These are phyloP conservation scores for Ormyrus rosae DNA, from an alignment of 2,888 invertebrate genomes.

Conservation along the genomic window DNA sequence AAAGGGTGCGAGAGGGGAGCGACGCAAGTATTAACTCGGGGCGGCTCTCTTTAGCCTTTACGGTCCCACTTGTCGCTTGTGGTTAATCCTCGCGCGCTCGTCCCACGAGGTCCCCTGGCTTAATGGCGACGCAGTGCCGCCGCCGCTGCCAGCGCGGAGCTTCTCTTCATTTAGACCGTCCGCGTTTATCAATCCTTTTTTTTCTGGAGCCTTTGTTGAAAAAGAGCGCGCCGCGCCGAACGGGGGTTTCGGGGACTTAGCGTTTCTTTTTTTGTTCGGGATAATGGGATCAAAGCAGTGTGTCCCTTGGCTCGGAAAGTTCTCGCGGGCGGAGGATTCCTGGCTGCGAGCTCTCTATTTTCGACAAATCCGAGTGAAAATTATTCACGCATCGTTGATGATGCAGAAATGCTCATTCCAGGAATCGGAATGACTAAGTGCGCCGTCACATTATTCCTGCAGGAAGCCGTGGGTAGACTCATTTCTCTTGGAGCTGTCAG, in stretches of 20 bases:
- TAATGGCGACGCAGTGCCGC: background rate
- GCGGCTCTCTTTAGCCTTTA: constrained; percentile 68
- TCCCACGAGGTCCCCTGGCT: constrained; percentile 25
- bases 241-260: no score
- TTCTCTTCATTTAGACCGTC: background rate
- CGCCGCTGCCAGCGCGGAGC: background rate
- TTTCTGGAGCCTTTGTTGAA: no score
- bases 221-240: no score
- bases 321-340: background rate
- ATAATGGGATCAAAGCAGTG: no score
- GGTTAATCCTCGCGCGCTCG: constrained; percentile 61
- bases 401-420: constrained; percentile 49
- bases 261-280: no score
- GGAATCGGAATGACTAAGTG: constrained; percentile 53
- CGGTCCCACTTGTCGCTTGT: constrained; percentile 67
- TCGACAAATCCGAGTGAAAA: constrained; percentile 40
- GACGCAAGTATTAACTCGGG: constrained; percentile 63
- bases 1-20: constrained; percentile 53
- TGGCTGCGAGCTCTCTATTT: constrained; percentile 30
- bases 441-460: constrained; percentile 53
- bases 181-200: constrained; percentile 10
- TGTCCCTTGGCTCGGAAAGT: background rate
- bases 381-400: constrained; percentile 45
- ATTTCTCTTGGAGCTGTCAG: constrained; percentile 53
- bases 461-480: constrained; percentile 55